phyloP scores from a whole-genome alignment of 2,888 invertebrate genomes.

The Stenchaetothrips biformis region DNA sequence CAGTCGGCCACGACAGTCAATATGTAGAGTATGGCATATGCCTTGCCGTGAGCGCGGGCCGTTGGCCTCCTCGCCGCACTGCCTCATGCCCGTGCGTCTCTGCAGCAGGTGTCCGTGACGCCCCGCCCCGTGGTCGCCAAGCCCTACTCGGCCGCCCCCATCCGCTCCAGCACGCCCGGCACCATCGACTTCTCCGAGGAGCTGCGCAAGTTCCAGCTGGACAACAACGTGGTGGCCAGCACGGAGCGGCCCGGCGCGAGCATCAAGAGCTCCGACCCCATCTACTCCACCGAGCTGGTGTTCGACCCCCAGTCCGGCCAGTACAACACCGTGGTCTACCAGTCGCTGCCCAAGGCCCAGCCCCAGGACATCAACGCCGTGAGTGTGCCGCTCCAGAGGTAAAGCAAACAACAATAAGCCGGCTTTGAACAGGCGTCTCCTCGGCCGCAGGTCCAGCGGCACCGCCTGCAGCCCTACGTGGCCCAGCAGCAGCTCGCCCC shows the following conservation, averaged over 20 bases:
- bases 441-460: constrained; percentile 61
- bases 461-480: constrained; percentile 69
- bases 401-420: neutral
- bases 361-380: constrained; percentile 48
- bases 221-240: constrained; percentile 55
- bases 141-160: constrained; percentile 32
- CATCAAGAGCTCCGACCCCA: constrained; percentile 53
- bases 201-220: constrained; percentile 67
- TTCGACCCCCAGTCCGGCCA: constrained; percentile 71
- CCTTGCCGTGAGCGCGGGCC: too few relatives aligned
- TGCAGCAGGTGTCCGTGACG: too few relatives aligned
- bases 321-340: constrained; percentile 73
- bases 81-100: too few relatives aligned
- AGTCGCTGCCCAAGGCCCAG: constrained; percentile 63
- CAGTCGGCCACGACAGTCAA: too few relatives aligned
- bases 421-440: constrained; percentile 44
- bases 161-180: constrained; percentile 36
- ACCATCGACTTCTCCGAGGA: constrained; percentile 63
- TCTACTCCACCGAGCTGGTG: constrained; percentile 72
- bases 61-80: too few relatives aligned
- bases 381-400: neutral
- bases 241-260: constrained; percentile 35
- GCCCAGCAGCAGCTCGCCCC: constrained; percentile 46
- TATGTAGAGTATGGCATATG: too few relatives aligned
- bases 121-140: constrained; percentile 38